Conservation (phyloP, 64 coral and sea anemone species). For the Porites lutea region DNA sequence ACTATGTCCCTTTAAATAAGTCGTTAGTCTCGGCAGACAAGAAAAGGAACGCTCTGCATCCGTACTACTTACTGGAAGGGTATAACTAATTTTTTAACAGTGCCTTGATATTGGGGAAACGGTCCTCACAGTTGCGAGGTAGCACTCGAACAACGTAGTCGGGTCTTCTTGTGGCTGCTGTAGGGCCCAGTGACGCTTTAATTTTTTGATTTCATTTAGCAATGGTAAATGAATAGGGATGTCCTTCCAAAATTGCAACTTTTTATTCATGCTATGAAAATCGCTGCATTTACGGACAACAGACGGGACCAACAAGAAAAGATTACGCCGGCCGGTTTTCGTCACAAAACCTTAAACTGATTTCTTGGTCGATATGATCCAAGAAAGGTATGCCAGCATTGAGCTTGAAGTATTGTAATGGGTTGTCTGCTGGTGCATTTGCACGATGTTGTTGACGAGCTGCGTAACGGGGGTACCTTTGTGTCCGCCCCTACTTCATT, state of each 20-base stretch:
- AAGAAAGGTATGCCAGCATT: conserved; percentile 60
- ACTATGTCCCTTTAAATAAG: too few relatives aligned
- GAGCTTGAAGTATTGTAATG: conserved; percentile 36
- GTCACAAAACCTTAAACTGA: too few relatives aligned
- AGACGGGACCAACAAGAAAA: too few relatives aligned
- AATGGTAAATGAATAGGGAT: conserved; percentile 17
- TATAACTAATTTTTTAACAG: conserved; percentile 60
- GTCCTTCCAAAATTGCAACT: conserved; percentile 18
- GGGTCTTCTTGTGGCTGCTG: too few relatives aligned
- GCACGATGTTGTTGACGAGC: too few relatives aligned
- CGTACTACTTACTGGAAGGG: conserved; percentile 54
- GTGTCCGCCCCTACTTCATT: too few relatives aligned
- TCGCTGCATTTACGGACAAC: background rate
- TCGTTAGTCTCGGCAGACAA: conserved; percentile 31
- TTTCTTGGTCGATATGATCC: conserved; percentile 39
- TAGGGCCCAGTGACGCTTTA: background rate
- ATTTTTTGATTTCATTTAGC: conserved; percentile 25
- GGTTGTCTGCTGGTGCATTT: background rate
- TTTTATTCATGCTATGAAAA: background rate
- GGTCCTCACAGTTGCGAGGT: background rate
- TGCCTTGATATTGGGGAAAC: background rate
- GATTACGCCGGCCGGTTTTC: too few relatives aligned
- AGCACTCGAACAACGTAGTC: too few relatives aligned
- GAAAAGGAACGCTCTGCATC: conserved; percentile 46
- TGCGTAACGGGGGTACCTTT: too few relatives aligned